phyloP scores from a whole-genome alignment of 2,797 vertebrate genomes.

The Nyctalus aviator region DNA sequence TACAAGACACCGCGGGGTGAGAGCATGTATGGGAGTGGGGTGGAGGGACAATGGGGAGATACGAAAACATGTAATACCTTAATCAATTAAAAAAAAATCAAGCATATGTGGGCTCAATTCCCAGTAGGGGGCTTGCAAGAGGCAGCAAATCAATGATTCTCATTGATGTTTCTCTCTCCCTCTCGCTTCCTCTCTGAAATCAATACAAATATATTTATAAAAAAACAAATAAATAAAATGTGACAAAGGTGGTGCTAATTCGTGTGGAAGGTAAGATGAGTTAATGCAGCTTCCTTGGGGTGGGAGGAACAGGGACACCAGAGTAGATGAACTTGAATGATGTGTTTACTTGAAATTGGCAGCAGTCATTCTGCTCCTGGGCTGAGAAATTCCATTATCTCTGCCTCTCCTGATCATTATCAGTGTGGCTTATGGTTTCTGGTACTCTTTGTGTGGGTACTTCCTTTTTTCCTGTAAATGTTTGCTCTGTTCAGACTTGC shows the following conservation, averaged over 20 bases:
- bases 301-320: background rate
- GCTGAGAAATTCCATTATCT: background rate
- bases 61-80: too few relatives aligned
- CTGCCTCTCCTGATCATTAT: background rate
- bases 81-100: too few relatives aligned
- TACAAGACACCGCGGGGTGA: too few relatives aligned
- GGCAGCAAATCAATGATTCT: too few relatives aligned
- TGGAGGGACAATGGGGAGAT: too few relatives aligned
- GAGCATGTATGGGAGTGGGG: too few relatives aligned
- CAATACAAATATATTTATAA: too few relatives aligned
- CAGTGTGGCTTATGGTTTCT: background rate
- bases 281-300: background rate
- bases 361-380: background rate
- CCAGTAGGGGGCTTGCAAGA: too few relatives aligned
- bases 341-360: background rate
- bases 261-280: background rate
- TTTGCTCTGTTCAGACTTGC: background rate
- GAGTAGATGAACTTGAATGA: background rate
- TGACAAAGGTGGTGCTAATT: background rate
- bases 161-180: too few relatives aligned
- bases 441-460: background rate
- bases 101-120: too few relatives aligned
- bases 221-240: too few relatives aligned
- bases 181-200: too few relatives aligned
- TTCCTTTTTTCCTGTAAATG: background rate